These are phyloP conservation scores for Rhinolophus ferrumequinum DNA, from an alignment of 2,113 vertebrate genomes.

Conservation along the genomic window DNA sequence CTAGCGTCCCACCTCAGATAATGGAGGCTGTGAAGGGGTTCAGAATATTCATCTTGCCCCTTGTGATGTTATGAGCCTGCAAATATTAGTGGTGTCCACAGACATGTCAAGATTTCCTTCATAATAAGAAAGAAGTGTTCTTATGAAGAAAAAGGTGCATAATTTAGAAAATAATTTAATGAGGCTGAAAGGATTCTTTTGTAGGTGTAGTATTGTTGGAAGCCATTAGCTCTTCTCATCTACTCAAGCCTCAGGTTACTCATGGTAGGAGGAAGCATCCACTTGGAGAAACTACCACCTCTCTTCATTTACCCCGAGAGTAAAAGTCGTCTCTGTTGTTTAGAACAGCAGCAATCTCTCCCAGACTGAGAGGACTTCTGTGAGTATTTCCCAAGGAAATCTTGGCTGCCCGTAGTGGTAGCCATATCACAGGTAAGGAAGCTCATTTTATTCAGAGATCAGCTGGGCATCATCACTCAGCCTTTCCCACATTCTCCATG, in stretches of 20 bases:
- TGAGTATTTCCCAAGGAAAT: neutral
- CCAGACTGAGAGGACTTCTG: neutral
- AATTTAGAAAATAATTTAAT: neutral
- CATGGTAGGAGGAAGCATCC: neutral
- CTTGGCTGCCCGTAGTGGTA: neutral
- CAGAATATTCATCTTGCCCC: neutral
- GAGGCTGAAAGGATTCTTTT: neutral
- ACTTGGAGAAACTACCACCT: neutral
- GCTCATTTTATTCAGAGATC: neutral
- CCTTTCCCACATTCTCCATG: neutral
- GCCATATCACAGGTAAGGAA: neutral
- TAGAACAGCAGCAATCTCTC: neutral
- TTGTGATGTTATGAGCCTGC: rapidly evolving
- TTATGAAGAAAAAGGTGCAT: neutral
- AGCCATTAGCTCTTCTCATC: neutral
- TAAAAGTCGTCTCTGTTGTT: neutral
- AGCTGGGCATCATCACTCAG: neutral
- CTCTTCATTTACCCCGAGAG: neutral
- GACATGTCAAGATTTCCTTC: neutral
- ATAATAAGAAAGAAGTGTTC: neutral
- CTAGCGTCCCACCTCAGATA: neutral
- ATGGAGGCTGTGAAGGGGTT: neutral
- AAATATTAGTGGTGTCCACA: neutral
- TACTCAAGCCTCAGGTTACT: neutral
- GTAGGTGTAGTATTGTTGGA: neutral